Conservation (phyloP, 2,797 vertebrate genomes). For the Aeoliscus strigatus region DNA sequence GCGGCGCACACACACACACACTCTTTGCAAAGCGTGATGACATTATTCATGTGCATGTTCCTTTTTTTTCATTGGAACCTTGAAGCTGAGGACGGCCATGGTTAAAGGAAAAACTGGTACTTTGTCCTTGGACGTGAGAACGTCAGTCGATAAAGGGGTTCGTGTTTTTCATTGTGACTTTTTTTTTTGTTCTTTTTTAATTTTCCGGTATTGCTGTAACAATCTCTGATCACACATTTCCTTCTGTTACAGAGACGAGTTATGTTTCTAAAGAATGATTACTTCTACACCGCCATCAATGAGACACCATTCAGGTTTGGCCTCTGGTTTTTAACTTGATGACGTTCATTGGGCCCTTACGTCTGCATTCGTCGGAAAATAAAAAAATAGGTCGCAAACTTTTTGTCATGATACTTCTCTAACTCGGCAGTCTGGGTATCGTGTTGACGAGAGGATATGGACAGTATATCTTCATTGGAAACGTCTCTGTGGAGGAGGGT, state of each 20-base stretch:
- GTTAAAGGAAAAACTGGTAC: constrained; percentile 89
- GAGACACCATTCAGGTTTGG: constrained; percentile 93
- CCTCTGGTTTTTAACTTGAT: neutral
- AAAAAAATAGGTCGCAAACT: no score
- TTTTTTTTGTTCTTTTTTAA: neutral
- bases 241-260: constrained; percentile 78
- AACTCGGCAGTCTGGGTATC: constrained; percentile 80
- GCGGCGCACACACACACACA: constrained; percentile 34
- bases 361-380: no score
- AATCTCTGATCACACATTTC: constrained; percentile 9
- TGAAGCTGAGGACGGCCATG: constrained; percentile 93
- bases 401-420: neutral
- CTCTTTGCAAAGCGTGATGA: neutral
- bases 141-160: constrained; percentile 91
- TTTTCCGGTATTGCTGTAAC: neutral
- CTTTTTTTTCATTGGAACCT: neutral
- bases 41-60: neutral
- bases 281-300: constrained; percentile 90
- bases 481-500: constrained; percentile 94
- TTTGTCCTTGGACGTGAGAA: constrained; percentile 85
- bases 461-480: constrained; percentile 85
- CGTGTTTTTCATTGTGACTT: constrained; percentile 48
- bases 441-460: constrained; percentile 87
- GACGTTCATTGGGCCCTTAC: no score
- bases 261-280: constrained; percentile 91